Percentiles rank a stretch among this genome's conserved stretches.
Conservation (phyloP, 1,140 invertebrate genomes). For the Chrysoperla carnea region DNA sequence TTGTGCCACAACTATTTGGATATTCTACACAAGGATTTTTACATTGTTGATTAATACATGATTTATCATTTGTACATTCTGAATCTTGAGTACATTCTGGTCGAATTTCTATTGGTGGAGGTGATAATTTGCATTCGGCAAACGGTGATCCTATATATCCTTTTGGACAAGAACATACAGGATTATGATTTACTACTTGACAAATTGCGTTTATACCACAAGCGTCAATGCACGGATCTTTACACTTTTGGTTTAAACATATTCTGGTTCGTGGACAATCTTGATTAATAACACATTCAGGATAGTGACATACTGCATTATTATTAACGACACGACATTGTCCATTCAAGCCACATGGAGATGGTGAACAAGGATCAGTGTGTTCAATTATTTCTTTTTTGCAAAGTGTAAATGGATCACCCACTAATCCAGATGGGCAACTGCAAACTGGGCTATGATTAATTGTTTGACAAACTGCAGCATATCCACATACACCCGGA, state of each 20-base stretch:
- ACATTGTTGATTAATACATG: conserved; percentile 63
- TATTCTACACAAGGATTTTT: conserved; percentile 51
- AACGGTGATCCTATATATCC: conserved; percentile 65
- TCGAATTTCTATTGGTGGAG: conserved; percentile 28
- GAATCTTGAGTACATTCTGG: conserved; percentile 62
- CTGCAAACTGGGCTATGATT: conserved; percentile 68
- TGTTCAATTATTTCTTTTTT: conserved; percentile 27
- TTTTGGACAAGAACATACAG: conserved; percentile 60
- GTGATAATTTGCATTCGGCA: conserved; percentile 42
- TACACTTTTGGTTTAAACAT: conserved; percentile 64
- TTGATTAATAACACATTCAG: conserved; percentile 69
- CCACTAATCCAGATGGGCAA: conserved; percentile 46
- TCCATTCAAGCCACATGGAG: conserved; percentile 61
- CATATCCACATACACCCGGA: conserved; percentile 46
- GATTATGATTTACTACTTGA: conserved; percentile 59
- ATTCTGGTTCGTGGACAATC: conserved; percentile 65
- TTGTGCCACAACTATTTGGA: conserved; percentile 52
- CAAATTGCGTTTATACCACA: conserved; percentile 78
- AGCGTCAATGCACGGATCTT: conserved; percentile 60
- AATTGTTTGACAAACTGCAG: conserved; percentile 46
- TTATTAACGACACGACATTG: conserved; percentile 54
- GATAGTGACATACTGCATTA: conserved; percentile 56
- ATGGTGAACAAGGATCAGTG: conserved; percentile 58
- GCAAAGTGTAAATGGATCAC: conserved; percentile 61
- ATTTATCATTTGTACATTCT: conserved; percentile 70